Conservation (phyloP, 2,888 invertebrate species). For the Ligdia adustata region DNA sequence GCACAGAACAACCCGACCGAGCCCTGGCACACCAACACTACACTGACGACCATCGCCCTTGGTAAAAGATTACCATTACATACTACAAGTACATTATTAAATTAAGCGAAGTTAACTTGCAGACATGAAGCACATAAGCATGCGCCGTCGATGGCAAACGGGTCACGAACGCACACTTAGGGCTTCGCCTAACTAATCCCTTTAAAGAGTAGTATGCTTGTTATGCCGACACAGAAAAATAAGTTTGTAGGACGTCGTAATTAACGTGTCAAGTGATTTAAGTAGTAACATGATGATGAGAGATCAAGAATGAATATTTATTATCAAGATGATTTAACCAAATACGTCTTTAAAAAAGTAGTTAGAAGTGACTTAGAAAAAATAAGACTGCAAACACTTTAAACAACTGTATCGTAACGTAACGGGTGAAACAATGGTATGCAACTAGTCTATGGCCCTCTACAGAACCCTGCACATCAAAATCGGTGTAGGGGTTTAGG, state of each 20-base stretch:
- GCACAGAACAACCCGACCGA: constrained; percentile 57
- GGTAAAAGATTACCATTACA: constrained; percentile 79
- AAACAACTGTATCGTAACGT: too few species aligned
- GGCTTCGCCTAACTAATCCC: constrained; percentile 78
- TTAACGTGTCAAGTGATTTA: constrained; percentile 28
- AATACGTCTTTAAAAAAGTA: too few species aligned
- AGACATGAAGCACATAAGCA: constrained; percentile 70
- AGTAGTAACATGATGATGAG: too few species aligned
- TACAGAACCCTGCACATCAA: too few species aligned
- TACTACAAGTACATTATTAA: constrained; percentile 80
- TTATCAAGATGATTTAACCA: too few species aligned
- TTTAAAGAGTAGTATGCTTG: constrained; percentile 68
- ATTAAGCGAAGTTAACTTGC: constrained; percentile 78
- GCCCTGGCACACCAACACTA: constrained; percentile 57
- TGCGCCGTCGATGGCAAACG: constrained; percentile 72
- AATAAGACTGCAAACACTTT: too few species aligned
- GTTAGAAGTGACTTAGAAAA: too few species aligned
- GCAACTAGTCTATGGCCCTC: too few species aligned
- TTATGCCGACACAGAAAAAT: constrained; percentile 40
- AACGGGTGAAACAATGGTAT: too few species aligned
- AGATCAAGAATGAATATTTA: too few species aligned
- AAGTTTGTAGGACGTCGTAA: constrained; percentile 33
- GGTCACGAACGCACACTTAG: constrained; percentile 78
- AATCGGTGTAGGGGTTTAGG: too few species aligned
- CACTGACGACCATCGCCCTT: constrained; percentile 77